Conservation (phyloP, 2,113 vertebrate species). For the Hiodon tergisus region DNA sequence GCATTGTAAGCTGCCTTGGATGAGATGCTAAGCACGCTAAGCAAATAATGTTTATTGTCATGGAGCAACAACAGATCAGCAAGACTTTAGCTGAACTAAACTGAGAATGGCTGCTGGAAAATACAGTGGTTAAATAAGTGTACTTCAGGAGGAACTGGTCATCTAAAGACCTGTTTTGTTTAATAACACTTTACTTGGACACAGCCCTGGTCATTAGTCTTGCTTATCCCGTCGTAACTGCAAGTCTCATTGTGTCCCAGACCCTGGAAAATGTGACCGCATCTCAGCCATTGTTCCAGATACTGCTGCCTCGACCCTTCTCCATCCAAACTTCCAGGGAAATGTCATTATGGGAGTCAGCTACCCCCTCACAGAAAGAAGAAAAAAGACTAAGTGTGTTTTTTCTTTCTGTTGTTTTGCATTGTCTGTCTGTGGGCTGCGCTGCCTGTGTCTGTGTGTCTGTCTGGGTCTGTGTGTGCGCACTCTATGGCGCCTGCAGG, state of each 20-base stretch:
- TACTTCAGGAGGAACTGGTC: neutral
- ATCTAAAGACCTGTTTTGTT: neutral
- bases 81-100: neutral
- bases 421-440: constrained; percentile 4
- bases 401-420: neutral
- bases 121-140: neutral
- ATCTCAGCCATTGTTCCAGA: neutral
- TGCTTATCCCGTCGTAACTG: neutral
- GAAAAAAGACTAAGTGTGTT: neutral
- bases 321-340: neutral
- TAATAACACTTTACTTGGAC: neutral
- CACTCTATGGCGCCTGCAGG: constrained; percentile 47
- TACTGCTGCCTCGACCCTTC: neutral
- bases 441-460: constrained; percentile 9
- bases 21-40: neutral
- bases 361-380: neutral
- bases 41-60: neutral
- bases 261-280: neutral
- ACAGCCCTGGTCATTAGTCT: neutral
- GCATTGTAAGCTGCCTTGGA: neutral
- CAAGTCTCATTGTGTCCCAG: neutral
- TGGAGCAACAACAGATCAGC: neutral
- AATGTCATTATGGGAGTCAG: neutral
- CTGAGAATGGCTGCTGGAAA: neutral
- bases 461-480: constrained; percentile 31